A percentile compares a stretch with the other conserved stretches of the same genome.
These are phyloP conservation scores for Acrobasis suavella DNA, from an alignment of 2,888 invertebrate species.

Conservation along the genomic window DNA sequence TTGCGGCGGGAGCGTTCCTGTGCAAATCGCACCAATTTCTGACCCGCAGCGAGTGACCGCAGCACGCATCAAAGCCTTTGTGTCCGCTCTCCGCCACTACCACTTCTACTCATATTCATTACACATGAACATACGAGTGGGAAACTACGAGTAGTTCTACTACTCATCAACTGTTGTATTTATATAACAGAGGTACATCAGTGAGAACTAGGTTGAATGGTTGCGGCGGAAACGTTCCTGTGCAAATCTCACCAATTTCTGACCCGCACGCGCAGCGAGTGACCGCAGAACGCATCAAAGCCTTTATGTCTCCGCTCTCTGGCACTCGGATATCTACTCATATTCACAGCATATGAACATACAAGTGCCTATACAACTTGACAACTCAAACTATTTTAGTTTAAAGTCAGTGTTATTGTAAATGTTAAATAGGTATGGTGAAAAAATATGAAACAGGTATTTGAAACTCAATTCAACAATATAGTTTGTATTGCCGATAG, in stretches of 20 bases:
- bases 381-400: no score
- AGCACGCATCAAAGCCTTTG: constrained; percentile 77
- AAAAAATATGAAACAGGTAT: background rate
- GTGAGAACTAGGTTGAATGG: background rate
- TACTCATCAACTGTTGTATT: no score
- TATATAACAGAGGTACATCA: background rate
- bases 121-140: constrained; percentile 39
- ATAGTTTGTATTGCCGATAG: no score
- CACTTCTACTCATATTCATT: constrained; percentile 37
- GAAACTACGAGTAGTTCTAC: background rate
- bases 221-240: constrained; percentile 52
- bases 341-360: constrained; percentile 46
- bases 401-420: no score
- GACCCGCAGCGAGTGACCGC: constrained; percentile 71
- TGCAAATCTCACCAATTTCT: constrained; percentile 74
- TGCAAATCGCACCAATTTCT: constrained; percentile 74
- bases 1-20: constrained; percentile 52
- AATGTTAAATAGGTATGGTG: no score
- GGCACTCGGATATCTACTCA: constrained; percentile 24
- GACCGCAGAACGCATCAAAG: constrained; percentile 78
- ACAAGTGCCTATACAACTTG: background rate
- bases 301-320: constrained; percentile 57
- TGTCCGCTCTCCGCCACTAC: constrained; percentile 40
- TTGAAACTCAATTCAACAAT: no score
- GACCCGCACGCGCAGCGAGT: constrained; percentile 68